A percentile compares a stretch with the other conserved stretches of the same genome.
phyloP scores from a whole-genome alignment of 2,113 vertebrate species.

The Isichthys henryi region DNA sequence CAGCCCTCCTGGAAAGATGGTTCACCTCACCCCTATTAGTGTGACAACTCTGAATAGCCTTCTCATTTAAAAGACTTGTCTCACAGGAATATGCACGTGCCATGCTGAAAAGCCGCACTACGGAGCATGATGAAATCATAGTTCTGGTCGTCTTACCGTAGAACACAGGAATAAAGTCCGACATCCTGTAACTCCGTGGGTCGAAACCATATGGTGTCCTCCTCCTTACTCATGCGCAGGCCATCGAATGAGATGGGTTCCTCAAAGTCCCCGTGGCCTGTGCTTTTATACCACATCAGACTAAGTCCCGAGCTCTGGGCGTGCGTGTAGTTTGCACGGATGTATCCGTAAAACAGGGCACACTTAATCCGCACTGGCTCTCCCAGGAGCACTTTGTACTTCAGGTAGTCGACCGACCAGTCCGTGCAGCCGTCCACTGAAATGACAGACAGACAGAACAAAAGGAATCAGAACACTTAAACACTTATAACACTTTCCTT shows the following conservation, averaged over 20 bases:
- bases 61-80: background rate
- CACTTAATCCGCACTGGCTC: slow-evolving; percentile 98
- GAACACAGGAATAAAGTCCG: slow-evolving; percentile 91
- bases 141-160: slow-evolving; percentile 43
- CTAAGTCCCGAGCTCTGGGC: slow-evolving; percentile 95
- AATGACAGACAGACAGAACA: slow-evolving; percentile 38
- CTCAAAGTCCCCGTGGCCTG: slow-evolving; percentile 89
- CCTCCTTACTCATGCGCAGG: slow-evolving; percentile 94
- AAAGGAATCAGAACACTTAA: background rate
- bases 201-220: slow-evolving; percentile 97
- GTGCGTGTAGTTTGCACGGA: slow-evolving; percentile 93
- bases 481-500: background rate
- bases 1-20: background rate
- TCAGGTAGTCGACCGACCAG: slow-evolving; percentile 98
- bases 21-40: background rate
- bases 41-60: background rate
- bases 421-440: slow-evolving; percentile 96
- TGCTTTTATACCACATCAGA: slow-evolving; percentile 99
- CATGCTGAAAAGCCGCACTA: background rate
- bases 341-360: slow-evolving; percentile 97
- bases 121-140: background rate
- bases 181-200: slow-evolving; percentile 88
- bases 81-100: background rate
- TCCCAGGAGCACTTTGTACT: slow-evolving; percentile 92
- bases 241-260: slow-evolving; percentile 97